phyloP scores from a whole-genome alignment of 2,113 vertebrate genomes.

The Paedocypris sp. region DNA sequence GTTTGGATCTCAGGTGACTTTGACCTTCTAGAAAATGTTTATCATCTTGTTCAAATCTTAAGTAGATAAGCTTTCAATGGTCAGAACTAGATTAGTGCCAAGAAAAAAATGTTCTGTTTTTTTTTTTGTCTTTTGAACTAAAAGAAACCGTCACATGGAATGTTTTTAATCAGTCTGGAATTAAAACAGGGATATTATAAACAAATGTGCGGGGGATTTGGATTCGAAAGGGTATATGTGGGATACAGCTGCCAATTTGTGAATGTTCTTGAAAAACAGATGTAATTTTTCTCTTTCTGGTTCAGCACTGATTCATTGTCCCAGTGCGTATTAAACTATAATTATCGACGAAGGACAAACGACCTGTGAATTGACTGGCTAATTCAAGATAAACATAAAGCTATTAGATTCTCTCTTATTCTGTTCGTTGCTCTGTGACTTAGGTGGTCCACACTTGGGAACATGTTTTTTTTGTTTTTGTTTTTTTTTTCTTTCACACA shows the following conservation, averaged over 20 bases:
- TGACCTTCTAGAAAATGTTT: neutral
- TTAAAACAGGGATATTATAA: conserved; percentile 6
- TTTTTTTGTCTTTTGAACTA: conserved; percentile 30
- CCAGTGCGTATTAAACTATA: neutral
- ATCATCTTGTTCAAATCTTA: too few species aligned
- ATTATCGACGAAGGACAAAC: too few species aligned
- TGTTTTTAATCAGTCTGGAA: conserved; percentile 7
- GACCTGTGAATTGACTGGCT: too few species aligned
- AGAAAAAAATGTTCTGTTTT: too few species aligned
- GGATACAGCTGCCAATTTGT: neutral
- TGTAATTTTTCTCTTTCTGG: conserved; percentile 29
- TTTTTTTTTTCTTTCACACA: neutral
- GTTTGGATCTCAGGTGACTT: neutral
- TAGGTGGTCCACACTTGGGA: neutral
- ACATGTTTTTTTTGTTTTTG: too few species aligned
- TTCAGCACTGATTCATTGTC: conserved; percentile 32
- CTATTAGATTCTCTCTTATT: too few species aligned
- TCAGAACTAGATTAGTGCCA: too few species aligned
- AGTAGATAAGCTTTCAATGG: too few species aligned
- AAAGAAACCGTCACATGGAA: neutral
- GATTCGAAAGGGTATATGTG: neutral
- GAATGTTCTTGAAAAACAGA: neutral
- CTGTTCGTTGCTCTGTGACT: neutral
- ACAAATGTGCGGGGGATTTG: conserved; percentile 4
- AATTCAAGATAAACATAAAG: too few species aligned